Evolutionary conservation across 2,888 invertebrate species (phyloP).

Genomic region (Drosophila borborema): DNA sequence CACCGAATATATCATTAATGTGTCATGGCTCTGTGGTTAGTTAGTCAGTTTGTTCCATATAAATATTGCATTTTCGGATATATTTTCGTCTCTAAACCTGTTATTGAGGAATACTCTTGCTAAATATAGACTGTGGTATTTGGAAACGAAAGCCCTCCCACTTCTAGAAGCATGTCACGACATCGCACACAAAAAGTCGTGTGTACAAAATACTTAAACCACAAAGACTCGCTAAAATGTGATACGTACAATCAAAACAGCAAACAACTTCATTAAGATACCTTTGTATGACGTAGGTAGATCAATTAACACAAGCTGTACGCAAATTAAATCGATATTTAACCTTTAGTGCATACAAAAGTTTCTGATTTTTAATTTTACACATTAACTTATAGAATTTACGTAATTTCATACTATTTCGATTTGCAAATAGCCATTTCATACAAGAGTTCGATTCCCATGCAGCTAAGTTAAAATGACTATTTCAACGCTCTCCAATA

Average conservation of each 20-base stretch:
- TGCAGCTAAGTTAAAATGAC: background rate
- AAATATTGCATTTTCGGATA: conserved; percentile 17
- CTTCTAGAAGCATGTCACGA: conserved; percentile 63
- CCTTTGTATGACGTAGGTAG: conserved; percentile 60
- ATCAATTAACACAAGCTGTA: conserved; percentile 56
- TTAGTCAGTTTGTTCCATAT: conserved; percentile 35
- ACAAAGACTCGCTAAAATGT: conserved; percentile 59
- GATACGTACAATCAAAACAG: conserved; percentile 32
- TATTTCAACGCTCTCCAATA: background rate
- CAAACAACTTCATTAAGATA: conserved; percentile 52
- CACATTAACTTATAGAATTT: background rate
- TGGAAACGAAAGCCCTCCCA: conserved; percentile 53
- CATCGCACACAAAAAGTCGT: conserved; percentile 48
- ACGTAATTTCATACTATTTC: background rate
- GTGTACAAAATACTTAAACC: conserved; percentile 52
- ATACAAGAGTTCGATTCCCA: background rate
- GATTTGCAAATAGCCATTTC: background rate
- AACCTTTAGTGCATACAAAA: conserved; percentile 35
- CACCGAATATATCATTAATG: conserved; percentile 38
- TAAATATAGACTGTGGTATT: conserved; percentile 47
- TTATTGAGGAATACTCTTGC: conserved; percentile 27
- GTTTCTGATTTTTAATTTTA: conserved; percentile 6
- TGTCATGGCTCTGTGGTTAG: conserved; percentile 31
- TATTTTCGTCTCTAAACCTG: conserved; percentile 37
- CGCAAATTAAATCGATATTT: conserved; percentile 33